Percentiles rank a stretch among this genome's conserved stretches.
These are phyloP conservation scores for Spongilla lacustris DNA, from an alignment of 37 sponge, comb jelly and placozoan genomes.

Conservation along the genomic window DNA sequence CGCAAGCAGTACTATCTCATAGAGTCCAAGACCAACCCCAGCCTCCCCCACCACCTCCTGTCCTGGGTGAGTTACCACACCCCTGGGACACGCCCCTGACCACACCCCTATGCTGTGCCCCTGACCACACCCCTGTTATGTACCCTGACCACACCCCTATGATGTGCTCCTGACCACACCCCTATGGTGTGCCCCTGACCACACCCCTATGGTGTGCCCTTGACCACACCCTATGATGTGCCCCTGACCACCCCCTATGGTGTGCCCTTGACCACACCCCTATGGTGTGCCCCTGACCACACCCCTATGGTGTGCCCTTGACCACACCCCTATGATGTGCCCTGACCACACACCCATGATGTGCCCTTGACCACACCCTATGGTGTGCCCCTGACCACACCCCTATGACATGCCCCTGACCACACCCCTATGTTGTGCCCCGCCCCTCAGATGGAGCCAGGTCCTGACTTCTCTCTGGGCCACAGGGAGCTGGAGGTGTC, in stretches of 20 bases:
- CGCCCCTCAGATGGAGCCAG: slow-evolving; percentile 65
- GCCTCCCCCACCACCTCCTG: slow-evolving; percentile 48
- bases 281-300: not conserved
- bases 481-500: slow-evolving; percentile 71
- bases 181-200: too few species aligned
- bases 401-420: too few species aligned
- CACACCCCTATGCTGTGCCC: not conserved
- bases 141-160: not conserved
- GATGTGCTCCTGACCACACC: not conserved
- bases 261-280: slow-evolving; percentile 36
- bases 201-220: too few species aligned
- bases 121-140: not conserved
- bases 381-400: too few species aligned
- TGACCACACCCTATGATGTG: too few species aligned
- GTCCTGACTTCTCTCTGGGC: slow-evolving; percentile 69
- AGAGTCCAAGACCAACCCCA: slow-evolving; percentile 28
- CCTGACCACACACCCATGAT: not conserved
- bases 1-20: slow-evolving; percentile 86
- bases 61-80: slow-evolving; percentile 57
- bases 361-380: not conserved
- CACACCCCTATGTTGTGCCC: too few species aligned
- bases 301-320: not conserved
- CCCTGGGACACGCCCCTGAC: not conserved
- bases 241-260: slow-evolving; percentile 47
- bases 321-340: not conserved